Evolutionary conservation across 2,797 vertebrate genomes (phyloP), one percentile per base, ranked within the genome.

Genomic region (Lutjanus argentimaculatus): DNA sequence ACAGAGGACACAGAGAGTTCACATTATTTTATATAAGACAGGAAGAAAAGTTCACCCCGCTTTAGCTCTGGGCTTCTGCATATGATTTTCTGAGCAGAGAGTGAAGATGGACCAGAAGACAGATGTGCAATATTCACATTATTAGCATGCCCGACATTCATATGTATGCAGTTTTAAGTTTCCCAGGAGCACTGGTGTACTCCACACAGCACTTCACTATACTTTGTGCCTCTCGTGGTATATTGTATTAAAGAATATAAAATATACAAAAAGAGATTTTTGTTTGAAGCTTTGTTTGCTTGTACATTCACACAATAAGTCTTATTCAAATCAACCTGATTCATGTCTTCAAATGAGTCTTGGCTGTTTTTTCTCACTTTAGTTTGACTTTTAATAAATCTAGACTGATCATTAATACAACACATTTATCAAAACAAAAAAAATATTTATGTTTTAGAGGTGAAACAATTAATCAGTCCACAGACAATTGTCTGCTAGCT

Each of bases 61-160:
- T 64, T 75, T 57, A 57, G 64, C 62, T 72, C 17, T 58, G 40
- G 53, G 57, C 21, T 79, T 77, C 70, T 68, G 46, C 43, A 82
- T 67, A 66, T 69, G 9, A 83, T 82, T 84, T 77, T 62, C 46
- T 16, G 68, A 76, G 73, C 63, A 71, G 67, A 79, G 65, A 46
- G 57, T 77, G 62, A 80, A 62, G 78, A 84, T 64, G 45, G 48
- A 77, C 46, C 59, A 30, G 8, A 48, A 22, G 63, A 67, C 42
- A 73, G 22, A 77, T 9, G 69, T 17, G 3, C 21, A 71, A 67
- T 80, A 78, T 75, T 79, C 69, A 71, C 46, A 63, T 68, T 65
- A 71, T 84, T 77, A 81, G 57, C 43, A 72, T 80, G 52, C 17
- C 67, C 12, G 25, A 53, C 63, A 86, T 75, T 75, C 16, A 72